These are phyloP conservation scores for Siniperca scherzeri DNA, from an alignment of 2,797 vertebrate genomes.

Conservation along the genomic window DNA sequence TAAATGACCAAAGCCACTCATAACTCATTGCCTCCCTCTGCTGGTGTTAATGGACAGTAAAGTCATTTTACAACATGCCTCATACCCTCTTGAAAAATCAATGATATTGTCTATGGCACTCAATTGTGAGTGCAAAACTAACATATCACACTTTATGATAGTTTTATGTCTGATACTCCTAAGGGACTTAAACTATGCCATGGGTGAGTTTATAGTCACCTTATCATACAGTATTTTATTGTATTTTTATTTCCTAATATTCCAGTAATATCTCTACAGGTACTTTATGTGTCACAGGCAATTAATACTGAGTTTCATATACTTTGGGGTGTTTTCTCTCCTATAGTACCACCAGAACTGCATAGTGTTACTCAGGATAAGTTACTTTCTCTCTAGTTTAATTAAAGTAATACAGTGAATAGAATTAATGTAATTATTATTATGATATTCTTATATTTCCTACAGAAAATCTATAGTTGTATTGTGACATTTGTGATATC, in stretches of 20 bases:
- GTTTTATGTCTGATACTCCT: conserved; percentile 8
- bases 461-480: not conserved
- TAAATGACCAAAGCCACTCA: conserved; percentile 42
- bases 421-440: not conserved
- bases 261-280: conserved; percentile 18
- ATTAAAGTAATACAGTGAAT: not conserved
- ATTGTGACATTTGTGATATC: not conserved
- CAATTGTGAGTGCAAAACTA: not conserved
- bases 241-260: conserved; percentile 26
- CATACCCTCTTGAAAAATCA: conserved; percentile 18
- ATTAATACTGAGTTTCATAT: conserved; percentile 9
- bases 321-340: not conserved
- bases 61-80: conserved; percentile 19
- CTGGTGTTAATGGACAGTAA: conserved; percentile 62
- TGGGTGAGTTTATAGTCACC: conserved; percentile 12
- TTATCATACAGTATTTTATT: not conserved
- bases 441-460: not conserved
- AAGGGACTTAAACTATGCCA: conserved; percentile 7
- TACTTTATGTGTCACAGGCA: conserved; percentile 15
- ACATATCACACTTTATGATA: conserved; percentile 23
- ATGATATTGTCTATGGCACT: conserved; percentile 12
- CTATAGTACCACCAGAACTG: not conserved
- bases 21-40: conserved; percentile 77
- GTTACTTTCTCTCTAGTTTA: not conserved
- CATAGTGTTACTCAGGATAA: not conserved